Evolutionary conservation across 1,140 invertebrate species (phyloP).

Genomic region (Trichonephila clavipes): DNA sequence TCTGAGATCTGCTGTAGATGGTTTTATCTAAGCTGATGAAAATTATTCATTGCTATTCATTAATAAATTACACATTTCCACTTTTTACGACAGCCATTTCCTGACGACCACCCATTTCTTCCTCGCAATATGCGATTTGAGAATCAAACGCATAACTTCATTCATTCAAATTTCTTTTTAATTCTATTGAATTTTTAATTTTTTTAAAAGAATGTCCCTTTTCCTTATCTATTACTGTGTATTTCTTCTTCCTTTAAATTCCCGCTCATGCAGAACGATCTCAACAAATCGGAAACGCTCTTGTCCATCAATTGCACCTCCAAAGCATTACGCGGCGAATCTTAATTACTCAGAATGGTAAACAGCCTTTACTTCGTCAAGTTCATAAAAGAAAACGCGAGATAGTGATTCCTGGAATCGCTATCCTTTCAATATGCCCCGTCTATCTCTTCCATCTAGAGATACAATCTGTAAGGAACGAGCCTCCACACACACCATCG

Average conservation of each 20-base stretch:
- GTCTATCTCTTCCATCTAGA: slow-evolving; percentile 24
- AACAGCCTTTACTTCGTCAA: background rate
- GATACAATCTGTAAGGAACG: background rate
- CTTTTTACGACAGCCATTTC: too few species aligned
- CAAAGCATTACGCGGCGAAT: background rate
- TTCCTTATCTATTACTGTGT: background rate
- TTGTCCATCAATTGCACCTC: background rate
- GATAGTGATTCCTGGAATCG: background rate
- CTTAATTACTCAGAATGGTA: background rate
- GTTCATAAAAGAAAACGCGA: background rate
- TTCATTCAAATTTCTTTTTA: too few species aligned
- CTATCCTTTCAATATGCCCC: slow-evolving; percentile 32
- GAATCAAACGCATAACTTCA: too few species aligned
- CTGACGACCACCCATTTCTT: too few species aligned
- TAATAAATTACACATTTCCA: too few species aligned
- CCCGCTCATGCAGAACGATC: background rate
- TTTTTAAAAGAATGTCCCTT: background rate
- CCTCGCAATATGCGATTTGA: too few species aligned
- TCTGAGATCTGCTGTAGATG: too few species aligned
- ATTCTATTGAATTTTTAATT: background rate
- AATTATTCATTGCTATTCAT: too few species aligned
- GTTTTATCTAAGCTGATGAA: too few species aligned
- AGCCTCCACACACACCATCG: background rate
- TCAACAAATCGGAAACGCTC: background rate
- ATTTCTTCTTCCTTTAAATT: background rate